Evolutionary conservation across 2,113 vertebrate species (phyloP), one percentile per base, ranked within the genome.

Genomic region (Oriolus oriolus): DNA sequence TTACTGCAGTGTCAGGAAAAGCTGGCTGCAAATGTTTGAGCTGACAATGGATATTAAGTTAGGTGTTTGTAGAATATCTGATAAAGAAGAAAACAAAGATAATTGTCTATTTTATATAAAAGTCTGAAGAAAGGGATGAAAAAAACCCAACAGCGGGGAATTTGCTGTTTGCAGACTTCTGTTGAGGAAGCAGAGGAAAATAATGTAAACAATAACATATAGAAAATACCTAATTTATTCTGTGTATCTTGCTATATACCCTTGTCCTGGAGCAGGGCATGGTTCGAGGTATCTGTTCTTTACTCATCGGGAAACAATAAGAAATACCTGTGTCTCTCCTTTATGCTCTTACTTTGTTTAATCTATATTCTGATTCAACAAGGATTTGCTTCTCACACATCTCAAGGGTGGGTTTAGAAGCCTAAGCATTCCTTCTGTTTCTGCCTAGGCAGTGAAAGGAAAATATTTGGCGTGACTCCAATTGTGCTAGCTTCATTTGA

Each of bases 161-260:
- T 80, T 68, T 49, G 6, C 37, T 45, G 4, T 42, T 89, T 69
- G 37, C 39, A n/a, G 11, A 50, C 28, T 68, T 60, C 30, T 47
- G 1, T 26, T 68, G 41, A 75, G 56, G 59, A 83, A 76, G 39
- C 54, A 61, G 35, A 92, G 16, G 30, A 47, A 74, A 86, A 35
- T 47, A 0, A 28, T 20, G 42, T 27, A 47, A 89, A 27, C 31
- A 77, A 9, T n/a, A 69, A 68, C 0, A 1, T 35, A 1, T 10
- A 56, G 31, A 85, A 90, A 83, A 76, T 37, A 28, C 8, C 13
- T 19, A 4, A 24, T 53, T 65, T 83, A 31, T 78, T 89, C 45
- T 73, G 2, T 68, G 23, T 35, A 7, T 59, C 42, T 80, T 79
- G 5, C 31, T 35, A 23, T 65, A 37, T 84, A 27, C 13, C 11